These are phyloP conservation scores for Anguilla rostrata DNA, from an alignment of 2,113 vertebrate genomes.

Conservation along the genomic window DNA sequence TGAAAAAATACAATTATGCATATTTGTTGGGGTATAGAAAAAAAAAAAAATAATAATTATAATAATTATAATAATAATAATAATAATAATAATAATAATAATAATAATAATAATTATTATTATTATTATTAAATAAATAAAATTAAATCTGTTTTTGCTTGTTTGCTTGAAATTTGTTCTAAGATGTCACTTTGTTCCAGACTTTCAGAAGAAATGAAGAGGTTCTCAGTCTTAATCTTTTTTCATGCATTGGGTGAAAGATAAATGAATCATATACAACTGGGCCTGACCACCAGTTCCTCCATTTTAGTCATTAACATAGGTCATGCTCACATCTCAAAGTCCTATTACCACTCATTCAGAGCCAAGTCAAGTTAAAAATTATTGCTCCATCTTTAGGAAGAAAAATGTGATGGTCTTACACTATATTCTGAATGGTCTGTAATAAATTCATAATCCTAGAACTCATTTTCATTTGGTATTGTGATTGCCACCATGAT, in stretches of 20 bases:
- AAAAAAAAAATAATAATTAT: too few relatives aligned
- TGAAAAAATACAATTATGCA: not conserved
- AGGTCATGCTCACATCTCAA: not conserved
- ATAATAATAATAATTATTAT: not conserved
- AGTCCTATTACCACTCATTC: constrained; percentile 12
- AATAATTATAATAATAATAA: not conserved
- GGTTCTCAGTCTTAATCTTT: constrained; percentile 1
- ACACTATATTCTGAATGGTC: constrained; percentile 19
- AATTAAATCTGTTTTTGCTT: not conserved
- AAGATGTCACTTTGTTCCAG: not conserved
- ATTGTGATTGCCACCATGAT: constrained; percentile 13
- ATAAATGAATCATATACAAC: not conserved
- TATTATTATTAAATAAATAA: too few relatives aligned
- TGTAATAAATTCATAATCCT: constrained; percentile 33
- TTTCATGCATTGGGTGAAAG: not conserved
- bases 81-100: not conserved
- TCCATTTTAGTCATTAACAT: constrained; percentile 9
- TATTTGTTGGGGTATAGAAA: constrained; percentile 8
- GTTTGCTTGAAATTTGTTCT: not conserved
- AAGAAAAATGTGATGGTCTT: constrained; percentile 8
- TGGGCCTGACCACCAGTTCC: not conserved
- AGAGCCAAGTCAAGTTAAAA: constrained; percentile 17
- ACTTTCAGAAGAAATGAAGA: not conserved
- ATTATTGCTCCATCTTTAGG: constrained; percentile 24
- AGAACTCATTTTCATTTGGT: constrained; percentile 18